A percentile compares a stretch with the other conserved stretches of the same genome.
These are phyloP conservation scores for Cacatua alba DNA, from an alignment of 2,113 vertebrate species.

Conservation along the genomic window DNA sequence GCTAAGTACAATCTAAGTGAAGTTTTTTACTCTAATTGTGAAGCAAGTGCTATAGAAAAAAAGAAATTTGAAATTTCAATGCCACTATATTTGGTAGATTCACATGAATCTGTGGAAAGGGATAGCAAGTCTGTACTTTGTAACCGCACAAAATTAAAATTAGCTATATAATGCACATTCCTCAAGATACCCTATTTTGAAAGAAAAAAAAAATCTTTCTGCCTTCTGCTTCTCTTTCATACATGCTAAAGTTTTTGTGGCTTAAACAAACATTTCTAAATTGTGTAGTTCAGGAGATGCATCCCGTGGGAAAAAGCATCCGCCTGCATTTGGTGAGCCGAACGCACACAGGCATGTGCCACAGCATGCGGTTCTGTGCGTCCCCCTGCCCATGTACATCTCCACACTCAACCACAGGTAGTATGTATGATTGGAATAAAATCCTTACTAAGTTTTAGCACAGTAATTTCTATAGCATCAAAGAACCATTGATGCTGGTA, in stretches of 20 bases:
- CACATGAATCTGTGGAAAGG: neutral
- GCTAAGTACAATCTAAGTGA: neutral
- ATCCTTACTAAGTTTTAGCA: slow-evolving; percentile 37
- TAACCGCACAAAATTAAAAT: slow-evolving; percentile 17
- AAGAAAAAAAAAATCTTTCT: neutral
- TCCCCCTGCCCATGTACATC: neutral
- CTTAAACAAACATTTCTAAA: slow-evolving; percentile 21
- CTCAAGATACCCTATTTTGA: slow-evolving; percentile 30
- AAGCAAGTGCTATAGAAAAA: neutral
- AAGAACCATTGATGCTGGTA: slow-evolving; percentile 1
- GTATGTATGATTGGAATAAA: neutral
- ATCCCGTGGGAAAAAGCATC: neutral
- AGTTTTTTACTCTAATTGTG: slow-evolving; percentile 31
- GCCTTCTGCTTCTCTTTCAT: neutral
- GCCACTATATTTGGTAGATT: slow-evolving; percentile 16
- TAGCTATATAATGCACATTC: neutral
- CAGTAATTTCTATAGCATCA: slow-evolving; percentile 7
- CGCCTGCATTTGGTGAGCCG: neutral
- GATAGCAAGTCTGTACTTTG: neutral
- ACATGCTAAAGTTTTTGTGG: neutral
- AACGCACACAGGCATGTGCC: neutral
- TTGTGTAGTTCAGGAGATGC: neutral
- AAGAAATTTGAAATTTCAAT: slow-evolving; percentile 35
- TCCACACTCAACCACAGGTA: neutral
- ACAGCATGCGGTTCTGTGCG: neutral